Base-by-base conservation (phyloP, 92 coral and sea anemone species). In the Epizoanthus ramosus region DNA sequence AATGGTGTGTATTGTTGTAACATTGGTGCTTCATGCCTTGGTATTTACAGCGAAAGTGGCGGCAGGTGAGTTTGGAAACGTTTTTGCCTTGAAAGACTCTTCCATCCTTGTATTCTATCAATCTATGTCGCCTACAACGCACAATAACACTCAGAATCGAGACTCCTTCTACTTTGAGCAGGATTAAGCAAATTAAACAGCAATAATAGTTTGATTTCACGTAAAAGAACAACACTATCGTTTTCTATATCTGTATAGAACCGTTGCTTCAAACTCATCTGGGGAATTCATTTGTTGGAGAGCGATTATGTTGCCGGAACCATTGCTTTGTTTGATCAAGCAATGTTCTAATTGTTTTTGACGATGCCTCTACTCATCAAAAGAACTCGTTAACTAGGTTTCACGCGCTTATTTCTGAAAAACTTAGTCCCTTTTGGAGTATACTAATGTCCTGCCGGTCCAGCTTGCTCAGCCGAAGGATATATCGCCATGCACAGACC, bases 1-100 rank as follows among this genome's bases (percentile, higher is more conserved):
- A 60, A 18, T 4, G 22, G 41, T 39, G 8, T 25, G 61, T 22
- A 5, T 77, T 22, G 24, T 37, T 45, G 18, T 61, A 19, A 15
- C 24, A 60, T 77, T 77, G 8, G 82, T 61, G 28, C 14, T 77
- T 17, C 82, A 77, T 9, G 14, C 57, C 25, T 33, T 63, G 8
- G 23, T 77, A 18, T 14, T 77, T 15, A 10, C 41, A 18, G 37
- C 21, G 9, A 22, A 15, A 12, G 71, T 39, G 12, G 6, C 16
- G 14, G 66, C 82, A 77, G 82, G 82, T 77, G 45, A 63, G 82
- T 6, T 31, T 2, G 15, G 21, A 14, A 14, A 22, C 16, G 12
- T 25, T 9, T 9, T 25, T 56, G 23, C 23, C 13, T 18, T 74
- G 31, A 14, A 53, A 52, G 14, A 16, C 0, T 16, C 1, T 56